phyloP scores from a whole-genome alignment of 2,113 vertebrate species.

The Oryctolagus cuniculus region mOryCun1.1 NC_091448.1:59038001-59038500 shows the following conservation, averaged over 20 bases:
- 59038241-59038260: background rate
- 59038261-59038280: background rate
- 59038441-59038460: background rate
- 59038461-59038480: background rate
- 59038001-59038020: no score
- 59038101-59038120: background rate
- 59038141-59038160: background rate
- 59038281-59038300: background rate
- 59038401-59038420: background rate
- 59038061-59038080: background rate
- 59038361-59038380: background rate
- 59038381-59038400: background rate
- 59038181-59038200: background rate
- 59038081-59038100: background rate
- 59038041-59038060: no score
- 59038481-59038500: background rate
- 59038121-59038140: background rate
- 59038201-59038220: background rate
- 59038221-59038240: background rate
- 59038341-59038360: background rate
- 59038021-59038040: no score
- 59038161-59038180: background rate
- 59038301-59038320: background rate
- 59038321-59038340: background rate
- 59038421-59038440: background rate